Evolutionary conservation across 2,113 vertebrate species (phyloP), one percentile per base, ranked within the genome.

Genomic region (Syngnathus typhle): DNA sequence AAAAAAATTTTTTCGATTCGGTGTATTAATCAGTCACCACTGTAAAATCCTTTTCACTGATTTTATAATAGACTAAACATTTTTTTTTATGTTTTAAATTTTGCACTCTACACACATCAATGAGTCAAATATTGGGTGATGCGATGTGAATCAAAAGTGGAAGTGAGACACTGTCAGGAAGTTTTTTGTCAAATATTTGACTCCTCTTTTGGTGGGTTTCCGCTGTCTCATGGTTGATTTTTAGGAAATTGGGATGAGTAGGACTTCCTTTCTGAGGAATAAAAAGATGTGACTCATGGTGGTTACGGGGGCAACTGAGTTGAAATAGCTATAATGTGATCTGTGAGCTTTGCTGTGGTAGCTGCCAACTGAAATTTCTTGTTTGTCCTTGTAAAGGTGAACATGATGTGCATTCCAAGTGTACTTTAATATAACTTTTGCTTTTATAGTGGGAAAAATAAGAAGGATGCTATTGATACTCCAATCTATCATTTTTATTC

Each of bases 211-310:
- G 47, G 56, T 62, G 21, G 60, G 3, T 49, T 60, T 51, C 21
- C 64, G 52, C 23, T 69, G 52, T 67, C 44, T 64, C 52, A 69
- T 70, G 56, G n/a, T 32, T 64, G n/a, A 64, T 41, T 54, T 38
- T 19, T 16, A 37, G 13, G 16, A 60, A 38, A 11, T 18, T 43
- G 41, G 37, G 47, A 76, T 44, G 38, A 21, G 61, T 60, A n/a
- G 43, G 4, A 12, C 18, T 16, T 69, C 21, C 61, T 75, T 65
- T 56, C 41, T 44, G 32, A 52, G 19, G 18, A 75, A 32, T 13
- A 55, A 21, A 46, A 10, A 11, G 10, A 62, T 74, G 56, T 72
- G 16, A 64, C 61, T 68, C 15, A 12, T 43, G 36, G 66, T 59
- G 19, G 51, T 41, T 27, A 11, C 37, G 1, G 23, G n/a, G 5